These are phyloP conservation scores for Quadriops clusia DNA, from an alignment of 2,888 invertebrate species.

Conservation along the genomic window DNA sequence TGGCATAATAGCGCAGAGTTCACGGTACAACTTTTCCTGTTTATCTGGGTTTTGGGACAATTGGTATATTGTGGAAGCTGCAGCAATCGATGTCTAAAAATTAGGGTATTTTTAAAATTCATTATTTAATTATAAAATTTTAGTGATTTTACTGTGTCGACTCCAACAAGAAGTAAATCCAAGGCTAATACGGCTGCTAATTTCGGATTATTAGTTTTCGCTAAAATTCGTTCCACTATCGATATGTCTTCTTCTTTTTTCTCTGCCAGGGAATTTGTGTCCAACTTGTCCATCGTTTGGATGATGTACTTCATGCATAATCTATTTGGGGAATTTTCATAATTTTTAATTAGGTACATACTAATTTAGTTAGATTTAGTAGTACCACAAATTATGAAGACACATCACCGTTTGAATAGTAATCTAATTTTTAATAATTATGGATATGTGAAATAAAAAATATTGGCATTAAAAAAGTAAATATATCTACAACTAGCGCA, in stretches of 20 bases:
- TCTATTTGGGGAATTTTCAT: constrained; percentile 25
- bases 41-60: constrained; percentile 57
- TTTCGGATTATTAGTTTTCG: constrained; percentile 45
- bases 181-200: constrained; percentile 60
- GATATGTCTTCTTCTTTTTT: constrained; percentile 39
- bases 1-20: constrained; percentile 48
- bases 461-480: too few relatives aligned
- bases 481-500: too few relatives aligned
- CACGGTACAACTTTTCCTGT: constrained; percentile 51
- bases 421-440: too few relatives aligned
- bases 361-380: too few relatives aligned
- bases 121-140: constrained; percentile 4
- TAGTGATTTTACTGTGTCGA: constrained; percentile 51
- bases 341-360: background rate
- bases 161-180: constrained; percentile 68
- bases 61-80: constrained; percentile 63
- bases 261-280: constrained; percentile 27
- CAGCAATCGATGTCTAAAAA: constrained; percentile 57
- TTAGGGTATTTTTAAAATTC: background rate
- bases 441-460: too few relatives aligned
- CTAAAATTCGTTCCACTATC: constrained; percentile 45
- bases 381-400: too few relatives aligned
- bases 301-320: constrained; percentile 47
- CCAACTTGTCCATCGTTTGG: constrained; percentile 41
- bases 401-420: too few relatives aligned